These are phyloP conservation scores for Megamerina dolium DNA, from an alignment of 2,888 invertebrate species.

Conservation along the genomic window DNA sequence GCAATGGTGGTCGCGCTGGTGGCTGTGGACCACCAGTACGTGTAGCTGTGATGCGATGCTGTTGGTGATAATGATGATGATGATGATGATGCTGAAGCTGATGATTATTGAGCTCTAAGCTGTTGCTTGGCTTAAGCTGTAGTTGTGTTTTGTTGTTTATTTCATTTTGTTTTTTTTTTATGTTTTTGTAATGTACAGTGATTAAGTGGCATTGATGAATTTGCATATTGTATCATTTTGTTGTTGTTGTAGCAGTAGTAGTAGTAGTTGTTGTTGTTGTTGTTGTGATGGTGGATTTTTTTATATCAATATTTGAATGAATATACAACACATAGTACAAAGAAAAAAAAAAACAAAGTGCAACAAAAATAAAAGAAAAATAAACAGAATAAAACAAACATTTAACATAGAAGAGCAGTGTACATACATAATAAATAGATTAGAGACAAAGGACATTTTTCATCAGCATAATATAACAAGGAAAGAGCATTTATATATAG, in stretches of 20 bases:
- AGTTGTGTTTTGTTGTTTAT: constrained; percentile 11
- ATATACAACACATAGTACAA: too few species aligned
- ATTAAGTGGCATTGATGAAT: constrained; percentile 18
- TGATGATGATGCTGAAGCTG: too few species aligned
- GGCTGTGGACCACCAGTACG: constrained; percentile 22
- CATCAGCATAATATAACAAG: constrained; percentile 6
- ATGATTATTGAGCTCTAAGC: constrained; percentile 31
- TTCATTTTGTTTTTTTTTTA: constrained; percentile 7
- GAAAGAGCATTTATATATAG: too few species aligned
- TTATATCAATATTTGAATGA: too few species aligned
- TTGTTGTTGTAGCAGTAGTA: too few species aligned
- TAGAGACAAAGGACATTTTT: background rate
- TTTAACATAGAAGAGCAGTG: constrained; percentile 15
- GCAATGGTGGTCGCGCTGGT: constrained; percentile 24
- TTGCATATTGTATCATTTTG: constrained; percentile 22
- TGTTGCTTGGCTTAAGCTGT: constrained; percentile 45
- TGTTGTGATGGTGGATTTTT: too few species aligned
- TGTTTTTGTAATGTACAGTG: constrained; percentile 6
- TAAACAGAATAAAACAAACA: constrained; percentile 25
- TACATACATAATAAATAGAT: background rate
- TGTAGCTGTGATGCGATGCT: constrained; percentile 24
- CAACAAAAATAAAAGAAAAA: constrained; percentile 23
- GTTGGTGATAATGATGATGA: constrained; percentile 16
- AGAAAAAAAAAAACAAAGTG: constrained; percentile 15
- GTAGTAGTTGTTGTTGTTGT: too few species aligned